Base-by-base conservation (phyloP, 2,113 vertebrate genomes). In the Hippocampus comes region DNA sequence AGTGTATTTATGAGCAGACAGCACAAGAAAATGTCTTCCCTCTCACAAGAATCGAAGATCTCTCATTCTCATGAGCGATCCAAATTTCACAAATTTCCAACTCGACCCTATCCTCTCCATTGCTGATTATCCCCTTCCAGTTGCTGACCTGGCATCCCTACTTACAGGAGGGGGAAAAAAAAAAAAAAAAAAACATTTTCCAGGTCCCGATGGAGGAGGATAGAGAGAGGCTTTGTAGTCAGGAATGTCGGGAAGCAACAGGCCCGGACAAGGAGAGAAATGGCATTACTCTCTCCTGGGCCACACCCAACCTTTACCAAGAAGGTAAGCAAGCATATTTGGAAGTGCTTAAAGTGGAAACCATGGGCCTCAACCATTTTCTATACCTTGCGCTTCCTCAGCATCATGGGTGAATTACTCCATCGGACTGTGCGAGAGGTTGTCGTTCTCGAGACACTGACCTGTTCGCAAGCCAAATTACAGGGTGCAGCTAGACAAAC, bases 221-320 rank as follows among this genome's bases (percentile, higher is more conserved):
- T 2, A 15, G 38, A 74, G 43, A 21, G 76, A 72, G 64, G 49
- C 81, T 68, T 17, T 61, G 55, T 30, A 64, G 67, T 67, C 21
- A 83, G 82, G 87, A 90, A 93, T 92, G 90, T 85, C 2, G 0
- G 67, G 70, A 74, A 66, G 53, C 9, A 69, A 67, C 92, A 91
- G 85, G 92, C 89, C 88, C 63, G 48, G 82, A 80, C 92, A 89
- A 64, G 85, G 30, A 71, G 30, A 72, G 66, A 75, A 71, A 81
- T 80, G 49, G 68, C 66, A 83, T 84, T 80, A 75, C 34, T 65
- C 60, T 27, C 53, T 72, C 66, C 38, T 27, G 57, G 1, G 57
- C 90, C 92, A 84, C 91, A 79, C 89, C 90, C 79, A 71, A 42
- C 59, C 14, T 61, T 61, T 15, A 27, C 27, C 56, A 59, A 59